Percentiles rank a stretch among this genome's conserved stretches.
Conservation (phyloP, 1,140 invertebrate species). For the Brevipalpus yothersi region DNA sequence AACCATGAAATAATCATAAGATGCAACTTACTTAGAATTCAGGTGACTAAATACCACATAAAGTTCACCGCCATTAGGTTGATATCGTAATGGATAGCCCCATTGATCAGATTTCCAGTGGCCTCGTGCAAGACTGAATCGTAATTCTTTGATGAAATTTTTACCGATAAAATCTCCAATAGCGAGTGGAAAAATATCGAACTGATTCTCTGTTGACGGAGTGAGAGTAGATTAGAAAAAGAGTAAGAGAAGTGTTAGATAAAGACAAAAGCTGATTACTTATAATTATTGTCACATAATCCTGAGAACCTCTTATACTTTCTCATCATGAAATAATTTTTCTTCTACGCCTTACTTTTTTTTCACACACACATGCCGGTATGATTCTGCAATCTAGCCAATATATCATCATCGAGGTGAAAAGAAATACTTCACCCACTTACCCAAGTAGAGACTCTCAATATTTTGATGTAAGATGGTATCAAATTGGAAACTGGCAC, state of each 20-base stretch:
- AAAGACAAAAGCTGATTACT: no score
- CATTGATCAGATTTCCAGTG: slow-evolving; percentile 73
- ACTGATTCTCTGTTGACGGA: slow-evolving; percentile 29
- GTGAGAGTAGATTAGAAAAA: not conserved
- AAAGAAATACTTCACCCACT: not conserved
- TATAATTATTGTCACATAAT: no score
- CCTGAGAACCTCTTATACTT: no score
- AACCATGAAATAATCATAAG: no score
- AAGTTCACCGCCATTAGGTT: slow-evolving; percentile 71
- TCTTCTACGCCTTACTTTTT: no score
- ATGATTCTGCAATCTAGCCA: no score
- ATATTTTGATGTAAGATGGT: slow-evolving; percentile 2
- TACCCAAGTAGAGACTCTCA: not conserved
- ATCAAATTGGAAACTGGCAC: slow-evolving; percentile 3
- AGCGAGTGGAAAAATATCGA: slow-evolving; percentile 62
- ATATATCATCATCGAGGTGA: no score
- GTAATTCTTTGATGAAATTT: slow-evolving; percentile 64
- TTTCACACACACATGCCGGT: no score
- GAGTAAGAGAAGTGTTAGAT: no score
- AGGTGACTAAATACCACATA: slow-evolving; percentile 60
- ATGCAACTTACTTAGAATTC: slow-evolving; percentile 2
- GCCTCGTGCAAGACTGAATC: slow-evolving; percentile 71
- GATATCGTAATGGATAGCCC: slow-evolving; percentile 66
- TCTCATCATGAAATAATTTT: no score
- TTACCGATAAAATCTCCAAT: slow-evolving; percentile 64